Conservation (phyloP, 2,797 vertebrate species). For the Pangasius mekongensis region DNA sequence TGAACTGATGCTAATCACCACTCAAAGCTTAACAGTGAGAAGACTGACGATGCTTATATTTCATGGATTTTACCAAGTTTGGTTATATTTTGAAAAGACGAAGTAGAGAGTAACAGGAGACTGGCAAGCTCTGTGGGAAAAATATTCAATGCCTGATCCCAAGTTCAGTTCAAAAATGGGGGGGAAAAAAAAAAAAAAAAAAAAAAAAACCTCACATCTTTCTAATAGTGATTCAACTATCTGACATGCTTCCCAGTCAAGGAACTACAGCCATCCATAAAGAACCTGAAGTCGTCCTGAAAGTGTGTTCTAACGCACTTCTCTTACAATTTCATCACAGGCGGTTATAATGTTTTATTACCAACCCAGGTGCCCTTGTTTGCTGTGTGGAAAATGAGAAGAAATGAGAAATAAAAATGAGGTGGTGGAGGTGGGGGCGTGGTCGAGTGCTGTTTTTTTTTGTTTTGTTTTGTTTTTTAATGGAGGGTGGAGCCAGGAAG, state of each 20-base stretch:
- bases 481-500: neutral
- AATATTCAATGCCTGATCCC: neutral
- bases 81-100: neutral
- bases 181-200: rapidly evolving
- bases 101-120: neutral
- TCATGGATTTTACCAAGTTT: conserved; percentile 13
- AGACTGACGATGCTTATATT: neutral
- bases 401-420: neutral
- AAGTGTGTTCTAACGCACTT: conserved; percentile 11
- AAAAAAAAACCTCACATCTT: neutral
- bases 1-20: neutral
- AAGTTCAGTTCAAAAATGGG: neutral
- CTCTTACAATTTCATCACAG: conserved; percentile 5
- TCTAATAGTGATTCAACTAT: neutral
- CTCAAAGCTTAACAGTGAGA: neutral
- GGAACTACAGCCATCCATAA: conserved; percentile 1
- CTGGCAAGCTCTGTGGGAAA: conserved; percentile 22
- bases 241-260: too few relatives aligned
- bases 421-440: too few relatives aligned
- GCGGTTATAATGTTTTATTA: neutral
- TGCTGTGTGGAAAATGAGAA: neutral
- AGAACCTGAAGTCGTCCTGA: neutral
- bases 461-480: too few relatives aligned
- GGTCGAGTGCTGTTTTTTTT: neutral
- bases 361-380: neutral